phyloP scores from a whole-genome alignment of 2,888 invertebrate species.

The Pristionchus entomophagus region DNA sequence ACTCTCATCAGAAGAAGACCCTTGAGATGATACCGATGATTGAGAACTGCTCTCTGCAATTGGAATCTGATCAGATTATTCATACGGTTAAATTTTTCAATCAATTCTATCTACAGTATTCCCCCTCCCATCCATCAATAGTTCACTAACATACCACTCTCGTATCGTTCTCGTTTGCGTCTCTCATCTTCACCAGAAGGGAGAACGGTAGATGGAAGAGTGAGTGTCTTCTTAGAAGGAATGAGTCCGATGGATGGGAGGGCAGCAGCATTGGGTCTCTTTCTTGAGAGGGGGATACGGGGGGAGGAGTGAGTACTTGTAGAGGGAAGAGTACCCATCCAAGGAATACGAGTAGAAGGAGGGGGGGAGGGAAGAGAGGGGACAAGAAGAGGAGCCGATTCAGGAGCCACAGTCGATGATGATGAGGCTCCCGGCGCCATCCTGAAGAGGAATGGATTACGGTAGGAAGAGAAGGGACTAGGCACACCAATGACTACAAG shows the following conservation, averaged over 20 bases:
- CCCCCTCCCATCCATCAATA: neutral
- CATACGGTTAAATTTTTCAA: too few relatives aligned
- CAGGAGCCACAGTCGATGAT: slow-evolving; percentile 6
- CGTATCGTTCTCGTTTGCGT: slow-evolving; percentile 26
- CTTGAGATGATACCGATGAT: slow-evolving; percentile 6
- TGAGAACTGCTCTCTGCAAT: slow-evolving; percentile 35
- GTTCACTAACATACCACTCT: slow-evolving; percentile 25
- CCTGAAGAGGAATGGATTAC: slow-evolving; percentile 17
- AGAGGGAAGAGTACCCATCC: slow-evolving; percentile 4
- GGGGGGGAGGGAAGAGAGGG: neutral
- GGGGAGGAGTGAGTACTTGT: neutral
- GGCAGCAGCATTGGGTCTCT: slow-evolving; percentile 29
- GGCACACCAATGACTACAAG: too few relatives aligned
- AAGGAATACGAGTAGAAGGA: too few relatives aligned
- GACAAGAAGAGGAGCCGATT: neutral
- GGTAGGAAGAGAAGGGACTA: too few relatives aligned
- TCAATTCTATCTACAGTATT: neutral
- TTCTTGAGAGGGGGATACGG: slow-evolving; percentile 26
- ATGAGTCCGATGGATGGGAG: slow-evolving; percentile 32
- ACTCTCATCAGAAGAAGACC: slow-evolving; percentile 6
- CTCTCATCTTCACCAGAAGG: neutral
- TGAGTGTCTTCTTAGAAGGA: neutral
- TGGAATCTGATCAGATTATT: too few relatives aligned
- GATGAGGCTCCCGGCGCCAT: slow-evolving; percentile 40
- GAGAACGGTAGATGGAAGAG: neutral